Evolutionary conservation across 37 sponge, comb jelly and placozoan genomes (phyloP), one percentile per base, ranked within the genome.

Genomic region (Spongilla lacustris): DNA sequence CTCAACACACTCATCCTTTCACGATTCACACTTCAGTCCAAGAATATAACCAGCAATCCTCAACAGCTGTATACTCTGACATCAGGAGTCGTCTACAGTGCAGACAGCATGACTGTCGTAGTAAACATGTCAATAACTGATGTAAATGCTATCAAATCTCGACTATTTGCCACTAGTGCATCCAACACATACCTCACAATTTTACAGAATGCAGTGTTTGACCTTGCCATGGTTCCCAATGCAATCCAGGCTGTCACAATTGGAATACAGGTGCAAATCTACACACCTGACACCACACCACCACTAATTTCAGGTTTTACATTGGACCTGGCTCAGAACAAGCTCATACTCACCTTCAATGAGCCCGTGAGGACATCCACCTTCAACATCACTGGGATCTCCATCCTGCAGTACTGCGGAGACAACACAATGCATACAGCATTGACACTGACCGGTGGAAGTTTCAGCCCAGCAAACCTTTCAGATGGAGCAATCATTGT

Each of bases 351-450:
- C 13, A 85, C 88, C n/a, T 97, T 97, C 66, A 69, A 92, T 87
- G 97, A 97, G 74, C 97, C 97, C 27, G 91, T 97, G 0, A 74
- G 30, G 50, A 86, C 82, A 22, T 85, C 88, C 30, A 81, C 91
- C 33, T 87, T 96, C 75, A 77, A 83, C 25, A 87, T 91, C 74
- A 86, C 91, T 37, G 93, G 91, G 0, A 67, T 97, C 21, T 75
- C 84, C 24, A 36, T 96, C 50, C 84, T 71, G 41, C 88, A 89
- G 14, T 78, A 92, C 41, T 92, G 93, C 48, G 83, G 88, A 24
- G 68, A 36, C 17, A 11, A 67, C n/a, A 8, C 46, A 46, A 46
- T 46, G 46, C 8, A 46, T 17, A 73, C n/a, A 0, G 69, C 48
- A 24, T 88, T 72, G 50, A 79, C 76, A 0, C 80, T 96, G 19